Conservation (phyloP, 1,140 invertebrate species). For the Aradophagus sp. region DNA sequence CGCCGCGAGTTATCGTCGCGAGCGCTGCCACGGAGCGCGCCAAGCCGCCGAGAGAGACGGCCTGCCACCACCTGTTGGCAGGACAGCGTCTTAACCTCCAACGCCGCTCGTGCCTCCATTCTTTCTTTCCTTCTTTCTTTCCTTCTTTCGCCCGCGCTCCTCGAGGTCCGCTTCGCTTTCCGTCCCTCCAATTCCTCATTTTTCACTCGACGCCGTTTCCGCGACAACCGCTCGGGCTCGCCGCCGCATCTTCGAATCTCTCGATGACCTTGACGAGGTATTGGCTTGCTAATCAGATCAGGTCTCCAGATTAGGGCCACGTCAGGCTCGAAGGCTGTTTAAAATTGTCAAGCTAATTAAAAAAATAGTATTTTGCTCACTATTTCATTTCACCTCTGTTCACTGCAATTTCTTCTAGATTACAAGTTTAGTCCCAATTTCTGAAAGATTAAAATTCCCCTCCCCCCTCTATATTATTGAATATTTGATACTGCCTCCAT, state of each 20-base stretch:
- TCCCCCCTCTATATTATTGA: too few species aligned
- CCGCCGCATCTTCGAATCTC: conserved; percentile 32
- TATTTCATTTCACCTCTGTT: too few species aligned
- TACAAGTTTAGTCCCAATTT: too few species aligned
- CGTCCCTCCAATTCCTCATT: conserved; percentile 53
- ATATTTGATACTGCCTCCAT: too few species aligned
- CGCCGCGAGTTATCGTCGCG: conserved; percentile 69
- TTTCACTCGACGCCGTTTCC: conserved; percentile 49
- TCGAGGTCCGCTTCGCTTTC: conserved; percentile 48
- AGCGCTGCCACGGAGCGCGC: conserved; percentile 58
- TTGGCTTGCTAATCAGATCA: too few species aligned
- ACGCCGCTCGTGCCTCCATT: conserved; percentile 37
- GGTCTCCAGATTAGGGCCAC: too few species aligned
- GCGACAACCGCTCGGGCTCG: conserved; percentile 28
- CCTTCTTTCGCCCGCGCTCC: conserved; percentile 2
- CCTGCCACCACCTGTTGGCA: conserved; percentile 72
- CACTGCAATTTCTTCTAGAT: too few species aligned
- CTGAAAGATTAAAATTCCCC: too few species aligned
- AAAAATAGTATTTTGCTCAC: too few species aligned
- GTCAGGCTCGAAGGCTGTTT: too few species aligned
- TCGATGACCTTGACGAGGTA: too few species aligned
- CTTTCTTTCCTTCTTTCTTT: conserved; percentile 31
- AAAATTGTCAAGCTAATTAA: too few species aligned
- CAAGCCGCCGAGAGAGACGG: conserved; percentile 47
- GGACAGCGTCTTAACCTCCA: conserved; percentile 68